Evolutionary conservation across 2,113 vertebrate genomes (phyloP), one percentile per base, ranked within the genome.

Genomic region (Salvelinus fontinalis): DNA sequence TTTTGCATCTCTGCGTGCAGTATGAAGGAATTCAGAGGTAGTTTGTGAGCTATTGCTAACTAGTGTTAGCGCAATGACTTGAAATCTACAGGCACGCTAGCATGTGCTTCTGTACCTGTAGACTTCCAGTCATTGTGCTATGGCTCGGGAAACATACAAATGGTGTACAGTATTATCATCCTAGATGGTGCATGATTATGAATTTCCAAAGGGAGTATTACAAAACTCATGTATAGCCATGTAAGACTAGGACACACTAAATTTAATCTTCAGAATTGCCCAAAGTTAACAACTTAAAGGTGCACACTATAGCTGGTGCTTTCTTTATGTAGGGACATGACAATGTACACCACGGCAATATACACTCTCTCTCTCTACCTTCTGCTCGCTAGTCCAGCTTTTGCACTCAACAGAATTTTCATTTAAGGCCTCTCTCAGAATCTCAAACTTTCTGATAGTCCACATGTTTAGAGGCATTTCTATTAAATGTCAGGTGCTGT

Each of bases 401-500:
- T 44, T 44, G 9, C 11, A 44, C 39, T 44, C 9, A 44, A 44
- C 39, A 44, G 39, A 44, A 54, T 54, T 54, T 54, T 18, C 51
- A 18, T 54, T 54, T 44, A 44, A 44, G 54, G 54, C 18, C 54
- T 57, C 54, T 57, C 54, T 20, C 54, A 4, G 20, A 57, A 5
- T 57, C 54, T 14, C 3, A 57, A 20, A 57, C 54, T 5, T 14
- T 20, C 54, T 66, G 64, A 27, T 66, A 31, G 65, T 27, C 65
- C 54, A 57, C 54, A 57, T 31, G 65, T 20, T 67, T 68, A 16
- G 31, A 68, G 67, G 20, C 18, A 68, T 67, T 67, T 31, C 24
- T 29, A 31, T 68, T 5, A 68, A 68, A 68, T 68, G 67, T 68
- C 67, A 68, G 18, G 22, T 73, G 16, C 65, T 72, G 31, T 31